A percentile compares a stretch with the other conserved stretches of the same genome.
Conservation (phyloP, 2,113 vertebrate species). For the Riparia riparia region DNA sequence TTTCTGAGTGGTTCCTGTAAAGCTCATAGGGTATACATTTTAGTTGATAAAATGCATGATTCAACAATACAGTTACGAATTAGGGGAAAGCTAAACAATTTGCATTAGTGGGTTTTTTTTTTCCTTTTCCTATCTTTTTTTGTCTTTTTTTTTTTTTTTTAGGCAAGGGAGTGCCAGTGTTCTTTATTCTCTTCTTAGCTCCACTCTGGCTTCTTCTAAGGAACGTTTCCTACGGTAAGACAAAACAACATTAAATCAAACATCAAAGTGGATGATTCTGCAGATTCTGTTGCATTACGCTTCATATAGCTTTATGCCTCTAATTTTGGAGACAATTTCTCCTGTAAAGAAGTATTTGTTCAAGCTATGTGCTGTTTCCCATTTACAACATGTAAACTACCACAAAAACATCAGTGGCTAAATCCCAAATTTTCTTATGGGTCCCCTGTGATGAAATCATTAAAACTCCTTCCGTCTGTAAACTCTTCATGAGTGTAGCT, state of each 20-base stretch:
- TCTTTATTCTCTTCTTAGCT: neutral
- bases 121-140: neutral
- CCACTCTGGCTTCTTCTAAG: neutral
- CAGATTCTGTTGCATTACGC: neutral
- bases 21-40: neutral
- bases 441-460: neutral
- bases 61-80: neutral
- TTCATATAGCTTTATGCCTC: neutral
- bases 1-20: neutral
- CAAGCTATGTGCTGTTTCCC: neutral
- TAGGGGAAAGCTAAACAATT: neutral
- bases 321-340: neutral
- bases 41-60: neutral
- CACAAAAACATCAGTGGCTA: neutral
- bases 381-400: neutral
- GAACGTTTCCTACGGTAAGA: neutral
- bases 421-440: neutral
- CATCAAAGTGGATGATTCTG: neutral
- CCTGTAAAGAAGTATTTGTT: neutral
- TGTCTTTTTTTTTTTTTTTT: neutral
- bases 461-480: neutral
- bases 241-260: neutral
- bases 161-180: accelerated
- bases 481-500: neutral
- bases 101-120: accelerated